phyloP scores from a whole-genome alignment of 2,888 invertebrate species.

The Scrobipalpa costella region DNA sequence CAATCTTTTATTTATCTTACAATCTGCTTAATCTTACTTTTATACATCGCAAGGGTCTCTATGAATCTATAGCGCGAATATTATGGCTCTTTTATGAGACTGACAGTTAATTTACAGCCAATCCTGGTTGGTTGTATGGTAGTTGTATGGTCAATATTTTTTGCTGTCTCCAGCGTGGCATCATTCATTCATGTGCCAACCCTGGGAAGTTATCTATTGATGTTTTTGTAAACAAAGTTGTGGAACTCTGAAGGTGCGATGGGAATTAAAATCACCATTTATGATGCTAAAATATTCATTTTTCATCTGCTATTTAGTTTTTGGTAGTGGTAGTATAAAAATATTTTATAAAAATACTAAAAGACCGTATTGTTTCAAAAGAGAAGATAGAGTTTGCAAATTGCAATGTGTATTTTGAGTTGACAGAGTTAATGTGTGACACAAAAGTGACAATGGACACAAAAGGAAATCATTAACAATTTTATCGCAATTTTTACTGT shows the following conservation, averaged over 20 bases:
- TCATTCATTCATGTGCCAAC: conserved; percentile 36
- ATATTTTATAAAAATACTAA: neutral
- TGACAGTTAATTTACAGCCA: conserved; percentile 63
- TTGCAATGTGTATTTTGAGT: no score
- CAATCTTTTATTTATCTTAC: conserved; percentile 73
- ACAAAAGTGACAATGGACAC: no score
- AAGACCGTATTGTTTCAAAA: neutral
- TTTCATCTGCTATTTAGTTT: neutral
- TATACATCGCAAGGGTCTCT: conserved; percentile 40
- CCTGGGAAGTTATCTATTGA: conserved; percentile 39
- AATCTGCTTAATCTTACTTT: conserved; percentile 75
- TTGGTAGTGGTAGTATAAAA: neutral
- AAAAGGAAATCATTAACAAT: no score
- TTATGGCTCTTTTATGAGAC: conserved; percentile 49
- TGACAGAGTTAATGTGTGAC: no score
- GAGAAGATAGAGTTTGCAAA: no score
- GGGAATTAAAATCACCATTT: conserved; percentile 25
- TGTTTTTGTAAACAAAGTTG: conserved; percentile 32
- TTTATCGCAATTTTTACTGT: neutral
- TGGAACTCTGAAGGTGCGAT: conserved; percentile 16
- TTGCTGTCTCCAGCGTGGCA: conserved; percentile 46
- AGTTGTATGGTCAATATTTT: conserved; percentile 54
- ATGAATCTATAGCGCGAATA: conserved; percentile 20
- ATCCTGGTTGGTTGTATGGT: conserved; percentile 34
- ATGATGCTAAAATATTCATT: conserved; percentile 1